A percentile compares a stretch with the other conserved stretches of the same genome.
These are phyloP conservation scores for Strigamia transsilvanica DNA, from an alignment of 2,888 invertebrate species.

Conservation along the genomic window DNA sequence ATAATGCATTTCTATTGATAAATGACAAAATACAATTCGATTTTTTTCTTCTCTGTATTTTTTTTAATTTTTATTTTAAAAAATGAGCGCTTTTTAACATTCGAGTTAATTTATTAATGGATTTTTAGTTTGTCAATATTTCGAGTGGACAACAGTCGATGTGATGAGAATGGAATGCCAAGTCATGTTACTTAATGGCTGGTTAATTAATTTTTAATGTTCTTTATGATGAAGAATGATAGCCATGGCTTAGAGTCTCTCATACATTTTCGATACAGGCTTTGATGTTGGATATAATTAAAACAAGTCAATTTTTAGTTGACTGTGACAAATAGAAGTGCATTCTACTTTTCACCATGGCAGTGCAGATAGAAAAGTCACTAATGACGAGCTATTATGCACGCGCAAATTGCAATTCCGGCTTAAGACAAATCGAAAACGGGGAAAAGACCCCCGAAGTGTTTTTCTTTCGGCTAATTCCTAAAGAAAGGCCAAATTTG, in stretches of 20 bases:
- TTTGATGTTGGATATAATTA: background rate
- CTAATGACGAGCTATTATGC: too few relatives aligned
- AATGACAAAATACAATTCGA: background rate
- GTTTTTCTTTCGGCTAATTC: too few relatives aligned
- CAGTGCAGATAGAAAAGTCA: too few relatives aligned
- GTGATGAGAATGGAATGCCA: background rate
- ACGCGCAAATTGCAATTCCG: too few relatives aligned
- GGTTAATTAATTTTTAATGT: background rate
- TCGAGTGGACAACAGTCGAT: background rate
- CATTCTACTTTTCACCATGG: too few relatives aligned
- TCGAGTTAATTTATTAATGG: background rate
- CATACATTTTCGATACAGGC: background rate
- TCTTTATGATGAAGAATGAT: background rate
- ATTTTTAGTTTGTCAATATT: background rate
- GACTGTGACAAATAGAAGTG: too few relatives aligned
- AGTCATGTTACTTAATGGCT: background rate
- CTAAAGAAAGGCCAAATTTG: too few relatives aligned
- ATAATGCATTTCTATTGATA: background rate
- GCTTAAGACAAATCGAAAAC: too few relatives aligned
- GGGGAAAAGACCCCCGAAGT: too few relatives aligned
- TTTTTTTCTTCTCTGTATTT: too few relatives aligned
- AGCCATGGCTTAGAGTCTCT: background rate
- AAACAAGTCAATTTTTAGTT: too few relatives aligned
- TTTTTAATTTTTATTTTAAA: background rate
- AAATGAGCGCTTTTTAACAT: background rate